Base-by-base conservation (phyloP, 2,888 invertebrate genomes). In the Smittia aterrima region DNA sequence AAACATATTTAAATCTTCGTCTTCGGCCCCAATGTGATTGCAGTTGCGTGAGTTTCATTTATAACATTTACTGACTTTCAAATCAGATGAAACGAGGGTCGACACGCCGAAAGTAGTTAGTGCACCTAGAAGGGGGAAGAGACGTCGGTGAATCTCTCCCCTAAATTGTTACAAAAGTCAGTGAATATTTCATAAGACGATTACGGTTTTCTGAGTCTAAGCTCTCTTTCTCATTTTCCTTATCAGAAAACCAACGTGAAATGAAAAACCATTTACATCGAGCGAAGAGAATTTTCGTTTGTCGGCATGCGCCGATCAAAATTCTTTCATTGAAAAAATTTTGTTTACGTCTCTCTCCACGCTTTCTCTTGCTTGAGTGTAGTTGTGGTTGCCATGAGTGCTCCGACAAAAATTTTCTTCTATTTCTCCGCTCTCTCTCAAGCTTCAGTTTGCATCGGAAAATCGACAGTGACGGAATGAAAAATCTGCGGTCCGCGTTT, bases 261-360 rank as follows among this genome's bases (percentile, higher is more conserved):
- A 58, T 18, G 58, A 4, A 6, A 25, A 4, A 6, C n/a, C 27
- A 64, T 64, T 64, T 27, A 22, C 64, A 27, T 13, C 24, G 25
- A 64, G 25, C 64, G 25, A 18, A 71, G 70, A 71, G 54, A 53
- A 32, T 18, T 11, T n/a, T 24, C n/a, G 1, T 27, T 62, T 20
- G 72, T 54, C 62, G 38, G 72, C 54, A 70, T 70, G 70, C 70
- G 70, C 70, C 24, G 53, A n/a, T 22, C n/a, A 70, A 25, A 22
- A 16, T 47, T 27, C 13, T 62, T 62, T 72, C 72, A 72, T 72
- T 72, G 58, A 72, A 62, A 72, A 54, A 38, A 16, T 11, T 72
- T 72, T 72, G 72, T 72, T 72, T 72, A 72, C 62, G 22, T 72
- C 72, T 62, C 70, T 70, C 72, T 18, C n/a, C 72, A 62, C 40